Percentiles rank a stretch among this genome's conserved stretches.
Evolutionary conservation across 2,888 invertebrate genomes (phyloP).

Genomic region (Xylota sylvarum): DNA sequence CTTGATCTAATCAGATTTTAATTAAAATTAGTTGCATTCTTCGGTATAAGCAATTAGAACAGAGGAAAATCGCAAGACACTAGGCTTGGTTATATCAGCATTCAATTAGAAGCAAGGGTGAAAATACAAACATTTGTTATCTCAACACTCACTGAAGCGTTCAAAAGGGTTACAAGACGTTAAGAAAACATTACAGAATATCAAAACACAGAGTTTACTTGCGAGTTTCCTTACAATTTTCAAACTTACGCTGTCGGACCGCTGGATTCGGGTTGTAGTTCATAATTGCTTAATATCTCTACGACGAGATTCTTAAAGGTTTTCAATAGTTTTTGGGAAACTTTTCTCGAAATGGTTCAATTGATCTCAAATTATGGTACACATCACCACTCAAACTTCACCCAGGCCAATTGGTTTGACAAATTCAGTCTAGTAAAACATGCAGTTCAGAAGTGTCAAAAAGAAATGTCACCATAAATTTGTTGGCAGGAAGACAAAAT

Average conservation of each 20-base stretch:
- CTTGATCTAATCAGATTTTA: slow-evolving; percentile 79
- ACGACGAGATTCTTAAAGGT: slow-evolving; percentile 34
- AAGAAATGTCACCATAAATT: not conserved
- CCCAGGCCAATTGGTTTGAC: slow-evolving; percentile 34
- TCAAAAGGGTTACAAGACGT: not conserved
- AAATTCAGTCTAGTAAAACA: slow-evolving; percentile 38
- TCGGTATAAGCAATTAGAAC: slow-evolving; percentile 15
- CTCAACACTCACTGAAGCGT: not conserved
- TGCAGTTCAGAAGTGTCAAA: slow-evolving; percentile 6
- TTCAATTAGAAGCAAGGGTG: not conserved
- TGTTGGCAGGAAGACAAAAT: not conserved
- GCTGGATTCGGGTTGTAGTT: slow-evolving; percentile 84
- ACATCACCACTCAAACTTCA: slow-evolving; percentile 78
- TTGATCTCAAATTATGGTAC: slow-evolving; percentile 67
- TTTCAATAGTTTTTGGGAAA: slow-evolving; percentile 26
- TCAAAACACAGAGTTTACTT: slow-evolving; percentile 78
- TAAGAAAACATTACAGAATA: not conserved
- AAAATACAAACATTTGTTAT: slow-evolving; percentile 10
- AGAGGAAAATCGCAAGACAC: slow-evolving; percentile 81
- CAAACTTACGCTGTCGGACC: slow-evolving; percentile 84
- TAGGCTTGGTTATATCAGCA: slow-evolving; percentile 49
- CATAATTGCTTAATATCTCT: slow-evolving; percentile 78
- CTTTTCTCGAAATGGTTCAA: slow-evolving; percentile 40
- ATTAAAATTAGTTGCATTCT: slow-evolving; percentile 44
- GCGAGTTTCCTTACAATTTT: slow-evolving; percentile 83